Percentiles rank a stretch among this genome's conserved stretches.
phyloP scores from a whole-genome alignment of 1,140 invertebrate genomes.

The Oryctes rhinoceros region DNA sequence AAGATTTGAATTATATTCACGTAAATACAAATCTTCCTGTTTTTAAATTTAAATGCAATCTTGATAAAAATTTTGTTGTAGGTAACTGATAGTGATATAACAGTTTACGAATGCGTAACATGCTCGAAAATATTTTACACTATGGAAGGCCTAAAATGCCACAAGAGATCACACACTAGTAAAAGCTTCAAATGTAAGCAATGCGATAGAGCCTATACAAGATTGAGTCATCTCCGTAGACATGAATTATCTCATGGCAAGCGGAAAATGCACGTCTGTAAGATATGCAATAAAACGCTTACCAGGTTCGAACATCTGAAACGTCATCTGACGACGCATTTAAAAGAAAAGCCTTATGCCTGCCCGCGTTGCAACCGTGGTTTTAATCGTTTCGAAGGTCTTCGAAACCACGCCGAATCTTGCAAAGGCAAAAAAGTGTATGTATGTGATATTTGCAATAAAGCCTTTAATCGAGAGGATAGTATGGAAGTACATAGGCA shows the following conservation, averaged over 20 bases:
- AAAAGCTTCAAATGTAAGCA: slow-evolving; percentile 57
- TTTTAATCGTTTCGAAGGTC: slow-evolving; percentile 63
- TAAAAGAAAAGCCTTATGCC: slow-evolving; percentile 62
- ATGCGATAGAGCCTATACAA: slow-evolving; percentile 57
- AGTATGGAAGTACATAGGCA: slow-evolving; percentile 57
- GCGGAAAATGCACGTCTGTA: slow-evolving; percentile 57
- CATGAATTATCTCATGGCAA: slow-evolving; percentile 56
- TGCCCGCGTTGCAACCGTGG: slow-evolving; percentile 65
- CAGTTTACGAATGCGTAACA: slow-evolving; percentile 52
- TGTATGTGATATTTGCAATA: slow-evolving; percentile 63
- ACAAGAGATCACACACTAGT: slow-evolving; percentile 53
- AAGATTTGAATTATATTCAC: slow-evolving; percentile 5
- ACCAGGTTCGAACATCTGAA: slow-evolving; percentile 58
- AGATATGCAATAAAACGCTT: slow-evolving; percentile 59
- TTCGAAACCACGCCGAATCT: slow-evolving; percentile 60
- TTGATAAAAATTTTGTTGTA: background rate
- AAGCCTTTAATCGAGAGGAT: slow-evolving; percentile 58
- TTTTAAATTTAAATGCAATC: too few species aligned
- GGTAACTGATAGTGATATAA: slow-evolving; percentile 45
- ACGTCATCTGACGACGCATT: slow-evolving; percentile 56
- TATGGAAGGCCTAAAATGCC: slow-evolving; percentile 55
- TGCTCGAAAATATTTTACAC: slow-evolving; percentile 58
- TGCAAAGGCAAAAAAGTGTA: slow-evolving; percentile 60
- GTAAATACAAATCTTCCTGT: background rate
- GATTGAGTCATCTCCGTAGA: slow-evolving; percentile 54